Evolutionary conservation across 2,888 invertebrate species (phyloP).

Genomic region (Leptogaster cylindrica): DNA sequence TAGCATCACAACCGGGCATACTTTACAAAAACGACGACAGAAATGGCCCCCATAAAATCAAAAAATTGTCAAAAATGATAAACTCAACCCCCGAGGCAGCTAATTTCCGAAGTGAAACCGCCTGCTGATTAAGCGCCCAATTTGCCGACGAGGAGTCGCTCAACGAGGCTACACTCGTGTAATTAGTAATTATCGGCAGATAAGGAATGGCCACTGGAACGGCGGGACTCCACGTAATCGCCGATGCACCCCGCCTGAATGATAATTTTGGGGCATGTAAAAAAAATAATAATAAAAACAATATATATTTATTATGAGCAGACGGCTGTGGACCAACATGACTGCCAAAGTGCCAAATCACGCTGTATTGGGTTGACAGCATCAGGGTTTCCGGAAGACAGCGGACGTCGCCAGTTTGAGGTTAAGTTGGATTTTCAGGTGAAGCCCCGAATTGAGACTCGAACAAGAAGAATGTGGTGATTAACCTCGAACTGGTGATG

Average conservation of each 20-base stretch:
- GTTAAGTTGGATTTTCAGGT: not conserved
- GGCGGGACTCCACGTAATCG: not conserved
- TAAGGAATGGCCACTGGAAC: slow-evolving; percentile 12
- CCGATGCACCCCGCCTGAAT: slow-evolving; percentile 18
- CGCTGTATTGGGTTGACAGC: slow-evolving; percentile 9
- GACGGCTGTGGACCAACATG: not conserved
- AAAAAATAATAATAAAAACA: too few relatives aligned
- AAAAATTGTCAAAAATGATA: slow-evolving; percentile 38
- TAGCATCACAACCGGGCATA: slow-evolving; percentile 8
- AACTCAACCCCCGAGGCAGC: slow-evolving; percentile 14
- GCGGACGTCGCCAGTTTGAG: not conserved
- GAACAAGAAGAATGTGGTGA: slow-evolving; percentile 9
- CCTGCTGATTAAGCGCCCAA: slow-evolving; percentile 37
- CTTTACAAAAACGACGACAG: slow-evolving; percentile 8
- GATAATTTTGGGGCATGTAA: slow-evolving; percentile 16
- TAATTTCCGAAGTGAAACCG: slow-evolving; percentile 38
- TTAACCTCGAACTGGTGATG: not conserved
- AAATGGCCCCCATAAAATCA: slow-evolving; percentile 11
- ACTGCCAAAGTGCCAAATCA: slow-evolving; percentile 5
- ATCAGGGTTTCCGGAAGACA: slow-evolving; percentile 18
- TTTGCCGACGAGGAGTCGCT: slow-evolving; percentile 9
- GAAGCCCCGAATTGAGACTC: not conserved
- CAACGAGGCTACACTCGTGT: not conserved
- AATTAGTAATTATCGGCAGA: slow-evolving; percentile 29
- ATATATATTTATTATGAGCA: slow-evolving; percentile 22